phyloP scores from a whole-genome alignment of 2,797 vertebrate genomes.

The Galaxias olidus region DNA sequence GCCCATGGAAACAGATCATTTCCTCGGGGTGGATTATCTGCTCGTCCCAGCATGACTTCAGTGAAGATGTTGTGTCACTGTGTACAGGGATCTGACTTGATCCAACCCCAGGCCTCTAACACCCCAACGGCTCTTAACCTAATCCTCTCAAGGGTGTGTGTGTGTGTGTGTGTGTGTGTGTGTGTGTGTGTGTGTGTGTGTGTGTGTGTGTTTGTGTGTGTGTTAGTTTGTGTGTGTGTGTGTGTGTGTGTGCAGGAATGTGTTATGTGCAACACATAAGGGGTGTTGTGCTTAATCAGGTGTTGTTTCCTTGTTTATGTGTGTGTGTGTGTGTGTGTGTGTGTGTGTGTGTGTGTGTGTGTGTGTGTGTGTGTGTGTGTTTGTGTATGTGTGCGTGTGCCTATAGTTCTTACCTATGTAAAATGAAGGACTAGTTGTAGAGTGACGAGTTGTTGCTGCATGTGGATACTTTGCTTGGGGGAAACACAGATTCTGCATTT shows the following conservation, averaged over 20 bases:
- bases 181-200: background rate
- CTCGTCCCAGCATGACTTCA: slow-evolving; percentile 3
- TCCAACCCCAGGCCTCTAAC: slow-evolving; percentile 41
- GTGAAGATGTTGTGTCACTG: background rate
- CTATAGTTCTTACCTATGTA: no score
- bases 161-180: background rate
- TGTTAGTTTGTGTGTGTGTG: slow-evolving; percentile 14
- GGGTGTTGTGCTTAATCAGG: no score
- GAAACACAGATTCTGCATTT: slow-evolving; percentile 14
- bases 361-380: slow-evolving; percentile 17
- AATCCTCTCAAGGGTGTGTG: slow-evolving; percentile 43
- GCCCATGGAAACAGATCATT: background rate
- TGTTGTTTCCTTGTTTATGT: no score
- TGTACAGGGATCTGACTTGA: slow-evolving; percentile 27
- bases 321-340: background rate
- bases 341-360: slow-evolving; percentile 2
- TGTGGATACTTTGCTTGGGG: slow-evolving; percentile 26
- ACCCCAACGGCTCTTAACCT: slow-evolving; percentile 39
- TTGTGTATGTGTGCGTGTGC: slow-evolving; percentile 22
- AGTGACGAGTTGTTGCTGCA: slow-evolving; percentile 19
- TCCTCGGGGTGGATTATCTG: slow-evolving; percentile 25
- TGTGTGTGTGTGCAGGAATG: background rate
- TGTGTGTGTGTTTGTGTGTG: no score
- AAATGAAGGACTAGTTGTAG: background rate
- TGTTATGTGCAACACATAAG: no score